Percentiles rank a stretch among this genome's conserved stretches.
These are phyloP conservation scores for Haemorhous mexicanus DNA, from an alignment of 2,113 vertebrate species.

Conservation along the genomic window DNA sequence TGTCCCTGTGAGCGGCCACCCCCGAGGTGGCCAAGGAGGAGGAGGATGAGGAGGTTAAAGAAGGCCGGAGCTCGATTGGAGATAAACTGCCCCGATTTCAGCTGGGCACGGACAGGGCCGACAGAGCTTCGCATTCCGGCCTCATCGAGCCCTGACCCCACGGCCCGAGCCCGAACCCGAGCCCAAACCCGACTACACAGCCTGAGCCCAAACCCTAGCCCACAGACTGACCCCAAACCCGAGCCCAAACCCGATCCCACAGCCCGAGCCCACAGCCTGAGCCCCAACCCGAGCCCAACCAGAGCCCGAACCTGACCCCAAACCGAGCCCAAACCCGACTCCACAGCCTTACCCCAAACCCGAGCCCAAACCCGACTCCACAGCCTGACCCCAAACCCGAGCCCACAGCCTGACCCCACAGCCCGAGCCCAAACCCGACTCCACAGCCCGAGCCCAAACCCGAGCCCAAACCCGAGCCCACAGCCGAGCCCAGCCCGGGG, in stretches of 20 bases:
- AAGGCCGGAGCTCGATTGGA: neutral
- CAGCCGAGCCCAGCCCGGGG: neutral
- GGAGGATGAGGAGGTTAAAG: neutral
- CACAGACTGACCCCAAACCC: too few relatives aligned
- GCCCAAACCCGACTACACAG: neutral
- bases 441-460: fast-evolving
- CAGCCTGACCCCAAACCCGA: too few relatives aligned
- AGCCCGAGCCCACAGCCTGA: neutral
- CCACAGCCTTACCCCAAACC: neutral
- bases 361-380: neutral
- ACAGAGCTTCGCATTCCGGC: fast-evolving
- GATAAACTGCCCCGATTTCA: neutral
- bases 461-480: neutral
- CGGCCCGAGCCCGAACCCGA: too few relatives aligned
- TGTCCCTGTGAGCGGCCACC: too few relatives aligned
- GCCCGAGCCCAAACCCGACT: neutral
- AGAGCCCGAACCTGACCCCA: too few relatives aligned
- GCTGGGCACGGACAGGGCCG: neutral
- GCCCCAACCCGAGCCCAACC: neutral
- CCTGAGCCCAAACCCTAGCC: too few relatives aligned
- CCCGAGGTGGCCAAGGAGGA: neutral
- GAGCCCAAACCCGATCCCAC: too few relatives aligned
- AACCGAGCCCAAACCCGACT: neutral
- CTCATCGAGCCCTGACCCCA: fast-evolving
- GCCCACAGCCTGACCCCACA: too few relatives aligned